A percentile compares a stretch with the other conserved stretches of the same genome.
phyloP scores from a whole-genome alignment of 1,140 invertebrate species.

The Procambarus clarkii region DNA sequence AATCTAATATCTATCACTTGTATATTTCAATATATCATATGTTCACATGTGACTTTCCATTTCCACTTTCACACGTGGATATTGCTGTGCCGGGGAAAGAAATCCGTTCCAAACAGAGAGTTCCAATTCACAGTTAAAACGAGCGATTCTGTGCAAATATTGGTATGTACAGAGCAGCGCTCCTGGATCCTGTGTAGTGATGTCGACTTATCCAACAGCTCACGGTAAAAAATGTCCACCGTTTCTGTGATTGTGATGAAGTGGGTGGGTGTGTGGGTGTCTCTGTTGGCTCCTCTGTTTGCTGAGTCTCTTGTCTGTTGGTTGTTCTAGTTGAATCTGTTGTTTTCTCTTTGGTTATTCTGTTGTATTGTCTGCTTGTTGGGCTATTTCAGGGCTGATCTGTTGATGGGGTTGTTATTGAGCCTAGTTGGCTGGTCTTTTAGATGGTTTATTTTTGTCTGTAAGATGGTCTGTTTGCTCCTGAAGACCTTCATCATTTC shows the following conservation, averaged over 20 bases:
- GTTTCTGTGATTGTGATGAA: not conserved
- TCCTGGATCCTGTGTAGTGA: not conserved
- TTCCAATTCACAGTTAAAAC: slow-evolving; percentile 6
- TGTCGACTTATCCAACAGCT: not conserved
- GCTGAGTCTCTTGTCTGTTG: no score
- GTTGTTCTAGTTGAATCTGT: no score
- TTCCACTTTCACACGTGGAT: not conserved
- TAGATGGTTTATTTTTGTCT: no score
- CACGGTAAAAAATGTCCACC: not conserved
- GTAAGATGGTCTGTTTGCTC: no score
- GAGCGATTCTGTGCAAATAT: not conserved
- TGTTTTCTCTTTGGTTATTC: no score
- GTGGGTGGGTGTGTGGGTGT: not conserved
- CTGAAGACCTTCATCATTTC: no score
- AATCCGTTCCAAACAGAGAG: not conserved
- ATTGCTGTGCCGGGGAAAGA: not conserved
- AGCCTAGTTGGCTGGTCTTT: no score
- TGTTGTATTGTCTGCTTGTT: no score
- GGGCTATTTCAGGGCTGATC: no score
- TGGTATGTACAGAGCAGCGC: not conserved
- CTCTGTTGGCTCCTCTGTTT: not conserved
- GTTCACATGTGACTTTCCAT: not conserved
- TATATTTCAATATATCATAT: not conserved
- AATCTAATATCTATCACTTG: no score
- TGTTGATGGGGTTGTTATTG: no score